Conservation (phyloP, 1,140 invertebrate species). For the Hycleus cichorii region DNA sequence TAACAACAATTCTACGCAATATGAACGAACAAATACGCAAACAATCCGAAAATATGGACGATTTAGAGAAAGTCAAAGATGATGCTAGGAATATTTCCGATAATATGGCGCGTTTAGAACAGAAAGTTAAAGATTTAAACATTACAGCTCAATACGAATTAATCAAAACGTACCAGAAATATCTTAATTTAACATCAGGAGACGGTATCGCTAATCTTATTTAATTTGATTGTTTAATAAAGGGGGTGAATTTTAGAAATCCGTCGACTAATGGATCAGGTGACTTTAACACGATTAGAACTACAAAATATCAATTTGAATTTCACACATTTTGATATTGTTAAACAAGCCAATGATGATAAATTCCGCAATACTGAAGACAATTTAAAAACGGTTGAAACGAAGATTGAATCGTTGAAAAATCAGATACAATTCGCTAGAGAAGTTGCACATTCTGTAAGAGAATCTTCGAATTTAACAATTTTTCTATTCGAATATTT, state of each 20-base stretch:
- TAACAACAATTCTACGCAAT: slow-evolving; percentile 22
- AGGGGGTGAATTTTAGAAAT: slow-evolving; percentile 34
- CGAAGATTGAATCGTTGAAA: slow-evolving; percentile 53
- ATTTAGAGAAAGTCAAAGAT: slow-evolving; percentile 41
- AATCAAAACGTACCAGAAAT: slow-evolving; percentile 33
- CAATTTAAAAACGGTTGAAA: slow-evolving; percentile 3
- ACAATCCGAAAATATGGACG: slow-evolving; percentile 11
- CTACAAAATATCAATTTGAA: slow-evolving; percentile 15
- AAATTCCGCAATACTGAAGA: slow-evolving; percentile 2
- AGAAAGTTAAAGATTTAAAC: slow-evolving; percentile 45
- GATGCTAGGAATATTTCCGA: slow-evolving; percentile 42
- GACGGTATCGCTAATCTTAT: slow-evolving; percentile 19
- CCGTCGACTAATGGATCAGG: slow-evolving; percentile 41
- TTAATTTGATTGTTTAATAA: no score
- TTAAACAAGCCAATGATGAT: not conserved
- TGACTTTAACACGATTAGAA: slow-evolving; percentile 38
- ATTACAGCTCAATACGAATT: slow-evolving; percentile 42
- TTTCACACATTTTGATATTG: slow-evolving; percentile 1
- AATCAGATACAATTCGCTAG: slow-evolving; percentile 68
- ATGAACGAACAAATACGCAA: slow-evolving; percentile 19
- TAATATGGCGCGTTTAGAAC: slow-evolving; percentile 46
- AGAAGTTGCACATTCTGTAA: slow-evolving; percentile 73
- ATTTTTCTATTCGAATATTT: not conserved
- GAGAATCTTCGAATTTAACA: slow-evolving; percentile 22
- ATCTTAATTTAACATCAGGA: slow-evolving; percentile 30